Evolutionary conservation across 2,113 vertebrate genomes (phyloP).

Genomic region (Glaucomys volans): DNA sequence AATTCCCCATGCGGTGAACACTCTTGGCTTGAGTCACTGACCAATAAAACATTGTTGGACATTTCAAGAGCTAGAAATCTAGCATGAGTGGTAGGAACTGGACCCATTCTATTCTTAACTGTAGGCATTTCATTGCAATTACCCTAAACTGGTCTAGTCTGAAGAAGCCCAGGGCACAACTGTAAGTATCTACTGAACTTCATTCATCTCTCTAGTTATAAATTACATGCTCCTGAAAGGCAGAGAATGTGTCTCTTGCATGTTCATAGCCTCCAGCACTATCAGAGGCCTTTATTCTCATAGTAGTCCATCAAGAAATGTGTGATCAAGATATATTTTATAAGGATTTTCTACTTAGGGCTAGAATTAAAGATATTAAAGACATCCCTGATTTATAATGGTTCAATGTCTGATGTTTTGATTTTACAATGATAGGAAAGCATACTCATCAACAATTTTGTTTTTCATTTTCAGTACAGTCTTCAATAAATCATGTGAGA

Average conservation of each 20-base stretch:
- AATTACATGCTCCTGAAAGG: not conserved
- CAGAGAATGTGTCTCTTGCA: not conserved
- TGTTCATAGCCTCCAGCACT: not conserved
- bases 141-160: not conserved
- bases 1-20: not conserved
- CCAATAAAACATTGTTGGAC: not conserved
- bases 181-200: not conserved
- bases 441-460: not conserved
- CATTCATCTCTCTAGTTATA: not conserved
- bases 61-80: not conserved
- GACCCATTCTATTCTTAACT: not conserved
- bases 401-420: not conserved
- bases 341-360: not conserved
- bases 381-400: not conserved
- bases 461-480: too few species aligned
- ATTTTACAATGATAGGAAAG: not conserved
- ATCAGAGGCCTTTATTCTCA: not conserved
- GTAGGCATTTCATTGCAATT: not conserved
- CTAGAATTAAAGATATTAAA: not conserved
- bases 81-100: not conserved
- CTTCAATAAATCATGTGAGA: not conserved
- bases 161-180: not conserved
- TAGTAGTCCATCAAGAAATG: not conserved
- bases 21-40: not conserved
- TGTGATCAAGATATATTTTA: not conserved